Conservation (phyloP, 2,888 invertebrate species). For the Nebria brevicollis region DNA sequence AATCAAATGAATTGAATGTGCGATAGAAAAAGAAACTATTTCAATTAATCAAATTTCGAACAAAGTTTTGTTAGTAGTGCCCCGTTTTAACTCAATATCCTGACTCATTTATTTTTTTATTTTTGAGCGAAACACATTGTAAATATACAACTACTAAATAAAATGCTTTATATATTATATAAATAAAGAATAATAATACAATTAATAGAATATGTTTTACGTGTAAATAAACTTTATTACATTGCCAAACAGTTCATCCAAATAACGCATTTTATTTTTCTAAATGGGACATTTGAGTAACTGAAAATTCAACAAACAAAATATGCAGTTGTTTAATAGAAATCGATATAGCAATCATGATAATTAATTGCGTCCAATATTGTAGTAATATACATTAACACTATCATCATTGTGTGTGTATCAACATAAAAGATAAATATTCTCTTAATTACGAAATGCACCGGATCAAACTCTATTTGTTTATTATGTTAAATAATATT, state of each 20-base stretch:
- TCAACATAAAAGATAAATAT: not conserved
- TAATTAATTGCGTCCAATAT: not conserved
- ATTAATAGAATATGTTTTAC: too few species aligned
- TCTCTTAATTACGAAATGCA: not conserved
- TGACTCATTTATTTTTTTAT: too few species aligned
- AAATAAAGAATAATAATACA: too few species aligned
- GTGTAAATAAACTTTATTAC: too few species aligned
- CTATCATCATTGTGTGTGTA: not conserved
- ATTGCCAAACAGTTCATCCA: too few species aligned
- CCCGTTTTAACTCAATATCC: too few species aligned
- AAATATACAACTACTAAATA: too few species aligned
- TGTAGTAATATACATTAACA: not conserved
- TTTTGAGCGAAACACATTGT: too few species aligned
- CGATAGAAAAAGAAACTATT: conserved; percentile 1
- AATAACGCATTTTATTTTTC: too few species aligned
- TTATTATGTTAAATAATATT: too few species aligned
- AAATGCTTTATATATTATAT: too few species aligned
- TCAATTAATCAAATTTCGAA: conserved; percentile 1
- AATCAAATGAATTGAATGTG: not conserved
- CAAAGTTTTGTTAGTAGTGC: not conserved
- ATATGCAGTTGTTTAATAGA: not conserved
- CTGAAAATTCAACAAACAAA: not conserved
- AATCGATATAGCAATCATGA: not conserved
- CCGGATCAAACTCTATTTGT: not conserved
- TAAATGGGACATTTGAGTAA: not conserved